Evolutionary conservation across 2,888 invertebrate genomes (phyloP), one percentile per base, ranked within the genome.

Genomic region (Crioceris asparagi): DNA sequence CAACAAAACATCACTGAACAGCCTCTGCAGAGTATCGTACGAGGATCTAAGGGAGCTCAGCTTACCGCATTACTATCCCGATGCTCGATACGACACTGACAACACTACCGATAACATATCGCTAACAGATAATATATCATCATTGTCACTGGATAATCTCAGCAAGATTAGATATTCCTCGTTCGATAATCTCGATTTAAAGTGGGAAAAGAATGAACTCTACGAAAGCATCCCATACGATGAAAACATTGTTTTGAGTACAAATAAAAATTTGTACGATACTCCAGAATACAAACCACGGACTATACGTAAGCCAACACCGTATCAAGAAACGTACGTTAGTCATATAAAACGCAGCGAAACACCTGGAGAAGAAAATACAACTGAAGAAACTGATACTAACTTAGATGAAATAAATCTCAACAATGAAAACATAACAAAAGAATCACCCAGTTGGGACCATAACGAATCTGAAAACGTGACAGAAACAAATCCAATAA

Each of bases 1-100:
- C 27, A 66, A 72, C 49, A 72, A 71, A 56, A 69, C 71, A 52
- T 70, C 71, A 38, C 67, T 69, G 40, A 70, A 55, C 33, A 52
- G 49, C 29, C 32, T 40, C 16, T 54, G 39, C 31, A 48, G 44
- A 17, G 49, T 51, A 11, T 57, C 58, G 6, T 53, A 54, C 35
- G 57, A 61, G 36, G 69, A 55, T 59, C 49, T 65, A 19, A 63
- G 59, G 36, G 69, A 55, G 59, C 49, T 65, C 18, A 63, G 59
- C 39, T 48, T 66, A 15, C 65, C 65, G 3, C 61, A 64, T 46
- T 67, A 66, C 48, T 64, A 64, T 41, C 64, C 66, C 2, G 62
- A 62, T 31, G 56, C 55, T n/a, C 65, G 68, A 60, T 61, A 68
- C 59, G 61, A 71, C 62, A 61, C 68, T 53, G 58, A 71, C 58